A percentile compares a stretch with the other conserved stretches of the same genome.
Conservation (phyloP, 2,888 invertebrate genomes). For the Nycteola revayana region DNA sequence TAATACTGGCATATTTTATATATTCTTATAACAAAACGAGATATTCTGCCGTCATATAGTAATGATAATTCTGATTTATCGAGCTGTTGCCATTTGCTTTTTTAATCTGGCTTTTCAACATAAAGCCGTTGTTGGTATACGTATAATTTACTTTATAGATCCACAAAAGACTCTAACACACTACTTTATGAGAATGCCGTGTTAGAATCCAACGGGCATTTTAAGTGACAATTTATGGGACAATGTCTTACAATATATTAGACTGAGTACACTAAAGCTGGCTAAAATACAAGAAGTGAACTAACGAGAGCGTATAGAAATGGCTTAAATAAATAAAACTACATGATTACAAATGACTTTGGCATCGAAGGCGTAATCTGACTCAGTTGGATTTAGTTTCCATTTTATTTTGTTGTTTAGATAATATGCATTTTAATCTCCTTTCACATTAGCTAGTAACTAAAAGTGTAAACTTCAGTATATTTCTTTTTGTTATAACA, state of each 20-base stretch:
- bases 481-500: too few relatives aligned
- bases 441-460: too few relatives aligned
- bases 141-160: slow-evolving; percentile 25
- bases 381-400: slow-evolving; percentile 17
- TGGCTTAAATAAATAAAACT: slow-evolving; percentile 45
- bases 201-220: slow-evolving; percentile 40
- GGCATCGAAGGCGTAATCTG: slow-evolving; percentile 19
- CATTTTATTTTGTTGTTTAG: too few relatives aligned
- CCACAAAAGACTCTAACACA: slow-evolving; percentile 30
- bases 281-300: slow-evolving; percentile 43
- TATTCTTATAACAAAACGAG: too few relatives aligned
- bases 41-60: too few relatives aligned
- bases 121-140: too few relatives aligned
- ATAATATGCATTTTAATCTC: too few relatives aligned
- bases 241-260: slow-evolving; percentile 55
- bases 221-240: slow-evolving; percentile 61
- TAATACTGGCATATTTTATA: too few relatives aligned
- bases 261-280: slow-evolving; percentile 36
- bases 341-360: slow-evolving; percentile 36
- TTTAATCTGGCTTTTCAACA: too few relatives aligned
- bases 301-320: slow-evolving; percentile 40
- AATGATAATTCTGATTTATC: too few relatives aligned
- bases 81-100: too few relatives aligned
- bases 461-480: too few relatives aligned
- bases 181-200: slow-evolving; percentile 43